Evolutionary conservation across 2,797 vertebrate genomes (phyloP), one percentile per base, ranked within the genome.

Genomic region (Antrozous pallidus): DNA sequence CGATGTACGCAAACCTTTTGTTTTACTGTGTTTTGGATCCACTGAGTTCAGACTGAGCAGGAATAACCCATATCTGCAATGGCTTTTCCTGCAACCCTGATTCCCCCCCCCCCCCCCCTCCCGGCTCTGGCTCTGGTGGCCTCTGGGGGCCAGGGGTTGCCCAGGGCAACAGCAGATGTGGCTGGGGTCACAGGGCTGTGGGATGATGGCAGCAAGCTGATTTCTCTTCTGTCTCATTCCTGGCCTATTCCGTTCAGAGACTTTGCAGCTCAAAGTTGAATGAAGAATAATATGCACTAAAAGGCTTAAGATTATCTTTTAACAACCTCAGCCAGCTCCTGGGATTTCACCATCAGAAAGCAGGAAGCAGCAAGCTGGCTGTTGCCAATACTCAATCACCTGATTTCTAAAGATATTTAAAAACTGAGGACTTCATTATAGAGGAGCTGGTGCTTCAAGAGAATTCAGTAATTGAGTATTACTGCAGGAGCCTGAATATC

Each of bases 401-500:
- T 90, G 95, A 70, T 65, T 90, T 85, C 96, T 91, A 88, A 94
- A 90, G 90, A 90, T 92, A 91, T 86, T 96, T 96, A 90, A 93
- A 93, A 88, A 88, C 94, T 11, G 93, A 93, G 79, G 90, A 40
- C 88, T 93, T 94, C 93, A 83, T 96, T 91, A 95, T 6, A 88
- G 81, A 89, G 40, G 90, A 90, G 81, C 12, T 77, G 91, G 42
- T n/a, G 91, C 82, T 94, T 80, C 79, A 54, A 81, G 88, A 80
- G 96, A 95, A 94, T 69, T 92, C 96, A 54, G 49, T 96, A 93
- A 96, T 90, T 95, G 95, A 92, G 95, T 58, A 56, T 96, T 73
- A 93, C 54, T 28, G 78, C 70, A 78, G 92, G 70, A 96, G 88
- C 70, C 88, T n/a, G 58, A 56, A 51, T 73, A 94, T 58, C 94